Base-by-base conservation (phyloP, 2,113 vertebrate genomes). In the Megalops atlanticus region DNA sequence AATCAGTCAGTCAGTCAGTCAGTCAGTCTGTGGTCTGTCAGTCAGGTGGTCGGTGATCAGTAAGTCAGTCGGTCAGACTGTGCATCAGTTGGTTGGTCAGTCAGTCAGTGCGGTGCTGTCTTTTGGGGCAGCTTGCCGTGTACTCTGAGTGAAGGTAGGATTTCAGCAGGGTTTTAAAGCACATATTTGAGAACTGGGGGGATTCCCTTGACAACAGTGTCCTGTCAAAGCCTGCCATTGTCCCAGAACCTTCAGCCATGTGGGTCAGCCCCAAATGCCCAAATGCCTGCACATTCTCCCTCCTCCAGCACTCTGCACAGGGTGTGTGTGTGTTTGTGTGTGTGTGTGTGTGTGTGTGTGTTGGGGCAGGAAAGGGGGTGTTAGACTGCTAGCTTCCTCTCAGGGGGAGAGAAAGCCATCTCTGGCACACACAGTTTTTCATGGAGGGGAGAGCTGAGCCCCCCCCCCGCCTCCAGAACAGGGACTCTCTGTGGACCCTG, bases 151-250 rank as follows among this genome's bases (percentile, higher is more conserved):
- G 49, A 92, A 92, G 92, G 89, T 94, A 91, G 89, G 91, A 92
- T 94, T 92, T 91, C 91, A 91, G 91, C 92, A 91, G 54, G 36
- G 76, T 3, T 94, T 93, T 93, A 94, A 92, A 94, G 92, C 93
- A 92, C 92, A 90, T 91, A 35, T 85, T 90, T 93, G 94, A 92
- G 93, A 89, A 81, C 93, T 96, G 93, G 93, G 93, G 93, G 94
- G 95, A 96, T 96, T 94, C 93, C 31, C 33, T 92, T 94, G 94
- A 94, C 93, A 91, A 90, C 89, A 86, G 90, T 90, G 82, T 92
- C 49, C 76, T 92, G 93, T 95, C 92, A 95, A 96, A 96, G 95
- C 86, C 92, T 81, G 77, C 91, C 93, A 95, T 95, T 96, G 95
- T 96, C 95, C 92, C 92, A 89, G 77, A 83, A 86, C 92, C 90